Percentiles rank a stretch among this genome's conserved stretches.
Evolutionary conservation across 2,797 vertebrate species (phyloP).

Genomic region (Pangasius mekongensis): DNA sequence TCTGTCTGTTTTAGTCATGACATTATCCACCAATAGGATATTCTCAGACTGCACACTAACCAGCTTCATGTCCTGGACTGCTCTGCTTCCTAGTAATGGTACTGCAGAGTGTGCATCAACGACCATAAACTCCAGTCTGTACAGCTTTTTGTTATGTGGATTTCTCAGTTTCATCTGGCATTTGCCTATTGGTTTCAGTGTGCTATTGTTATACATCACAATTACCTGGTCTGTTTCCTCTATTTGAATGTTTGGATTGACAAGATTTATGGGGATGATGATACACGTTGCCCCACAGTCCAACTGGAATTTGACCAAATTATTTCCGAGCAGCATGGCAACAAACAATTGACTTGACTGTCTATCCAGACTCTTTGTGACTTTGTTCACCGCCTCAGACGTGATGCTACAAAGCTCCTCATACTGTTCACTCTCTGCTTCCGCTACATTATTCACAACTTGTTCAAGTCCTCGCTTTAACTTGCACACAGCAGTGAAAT

Average conservation of each 20-base stretch:
- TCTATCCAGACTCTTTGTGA: not conserved
- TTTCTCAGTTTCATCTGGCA: no score
- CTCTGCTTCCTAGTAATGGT: not conserved
- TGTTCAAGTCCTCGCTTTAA: not conserved
- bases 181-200: no score
- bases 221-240: no score
- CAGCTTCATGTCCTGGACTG: slow-evolving; percentile 29
- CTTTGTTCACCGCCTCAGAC: not conserved
- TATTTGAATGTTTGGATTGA: no score
- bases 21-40: slow-evolving; percentile 27
- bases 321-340: not conserved
- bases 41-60: slow-evolving; percentile 32
- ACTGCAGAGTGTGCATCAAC: no score
- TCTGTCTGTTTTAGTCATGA: not conserved
- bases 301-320: not conserved
- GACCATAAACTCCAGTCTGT: no score
- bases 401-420: not conserved
- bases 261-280: not conserved
- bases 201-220: no score
- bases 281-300: not conserved
- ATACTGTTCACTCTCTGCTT: not conserved
- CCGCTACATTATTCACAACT: not conserved
- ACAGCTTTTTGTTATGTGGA: no score
- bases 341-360: not conserved
- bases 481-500: not conserved